Evolutionary conservation across 1,140 invertebrate genomes (phyloP), one percentile per base, ranked within the genome.

Genomic region (Drosophila guanche): DNA sequence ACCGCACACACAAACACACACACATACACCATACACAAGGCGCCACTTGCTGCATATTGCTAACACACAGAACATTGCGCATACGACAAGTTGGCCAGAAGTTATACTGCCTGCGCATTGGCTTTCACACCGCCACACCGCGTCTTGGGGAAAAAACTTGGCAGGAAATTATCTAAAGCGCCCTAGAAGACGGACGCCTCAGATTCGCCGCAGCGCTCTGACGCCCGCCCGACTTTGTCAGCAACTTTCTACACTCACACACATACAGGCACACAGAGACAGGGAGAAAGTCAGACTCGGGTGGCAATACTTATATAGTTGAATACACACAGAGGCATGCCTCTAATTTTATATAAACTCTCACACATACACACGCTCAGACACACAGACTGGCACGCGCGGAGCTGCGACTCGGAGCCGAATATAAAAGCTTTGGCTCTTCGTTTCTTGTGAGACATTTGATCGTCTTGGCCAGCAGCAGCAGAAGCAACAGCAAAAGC

Each of bases 361-460:
- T 60, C 63, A 60, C 61, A 59, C 55, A 72, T 10, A 42, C 41
- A 25, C 46, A 66, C 29, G 53, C 45, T 46, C 4, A 57, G 23
- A 5, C 29, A 33, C 29, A 33, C 29, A 33, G 16, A 1, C 8
- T 7, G 27, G 6, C 27, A 8, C 29, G 3, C 25, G 25, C 25
- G 25, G 25, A 27, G 25, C 25, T 6, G 25, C 5, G 5, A 67
- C 33, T 76, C 71, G 73, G 72, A 86, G 47, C 54, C 63, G 73
- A 89, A 88, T 86, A 90, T 90, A 90, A 90, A 90, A 90, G 81
- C 76, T 74, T 68, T 77, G 78, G 81, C 56, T 74, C 61, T 74
- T 71, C 75, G 70, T 83, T 90, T 88, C 89, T 90, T 90, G 86
- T 69, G 81, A 90, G 89, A 90, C 90, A 90, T 90, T 90, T 62